Conservation (phyloP, 2,797 vertebrate genomes). For the Eulemur albifrons region DNA sequence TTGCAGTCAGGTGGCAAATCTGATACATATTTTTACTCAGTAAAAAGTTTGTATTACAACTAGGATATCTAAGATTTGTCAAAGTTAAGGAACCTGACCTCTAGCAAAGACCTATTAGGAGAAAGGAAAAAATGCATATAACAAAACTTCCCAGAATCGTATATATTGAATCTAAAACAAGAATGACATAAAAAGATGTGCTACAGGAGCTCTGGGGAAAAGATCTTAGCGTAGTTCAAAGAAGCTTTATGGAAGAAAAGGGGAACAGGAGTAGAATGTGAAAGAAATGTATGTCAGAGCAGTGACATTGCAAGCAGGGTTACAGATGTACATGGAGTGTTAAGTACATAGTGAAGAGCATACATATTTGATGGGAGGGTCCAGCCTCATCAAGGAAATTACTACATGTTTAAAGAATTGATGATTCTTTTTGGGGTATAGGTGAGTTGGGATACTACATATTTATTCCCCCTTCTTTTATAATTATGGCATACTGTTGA, state of each 20-base stretch:
- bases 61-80: background rate
- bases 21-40: background rate
- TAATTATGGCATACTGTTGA: background rate
- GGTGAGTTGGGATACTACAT: background rate
- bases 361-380: background rate
- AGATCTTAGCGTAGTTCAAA: background rate
- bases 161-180: background rate
- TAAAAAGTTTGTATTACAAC: background rate
- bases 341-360: background rate
- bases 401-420: constrained; percentile 3
- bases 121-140: background rate
- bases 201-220: background rate
- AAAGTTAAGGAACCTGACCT: background rate
- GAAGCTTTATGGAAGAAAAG: background rate
- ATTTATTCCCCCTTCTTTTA: background rate
- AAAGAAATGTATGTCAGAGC: background rate
- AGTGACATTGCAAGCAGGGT: background rate
- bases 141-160: background rate
- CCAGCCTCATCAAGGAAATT: background rate
- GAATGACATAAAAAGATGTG: background rate
- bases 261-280: background rate
- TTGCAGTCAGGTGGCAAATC: background rate
- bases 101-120: background rate
- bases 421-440: background rate
- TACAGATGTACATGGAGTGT: background rate